These are phyloP conservation scores for Planiliza haematocheilus DNA, from an alignment of 2,113 vertebrate species.

Conservation along the genomic window DNA sequence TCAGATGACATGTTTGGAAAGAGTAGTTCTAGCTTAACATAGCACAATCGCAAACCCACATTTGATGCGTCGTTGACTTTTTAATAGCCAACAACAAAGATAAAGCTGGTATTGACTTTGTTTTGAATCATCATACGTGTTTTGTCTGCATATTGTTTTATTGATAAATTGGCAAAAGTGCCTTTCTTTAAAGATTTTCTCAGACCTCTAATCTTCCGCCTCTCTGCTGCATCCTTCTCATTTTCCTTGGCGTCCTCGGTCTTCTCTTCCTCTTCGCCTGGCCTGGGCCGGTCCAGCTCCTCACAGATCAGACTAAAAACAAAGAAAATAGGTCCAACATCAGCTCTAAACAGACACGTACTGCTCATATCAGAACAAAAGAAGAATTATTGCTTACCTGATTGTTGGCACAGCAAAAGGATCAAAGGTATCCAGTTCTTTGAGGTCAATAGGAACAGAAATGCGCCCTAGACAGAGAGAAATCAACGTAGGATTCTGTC, in stretches of 20 bases:
- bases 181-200: no score
- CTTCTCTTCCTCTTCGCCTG: constrained; percentile 75
- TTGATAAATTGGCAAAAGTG: no score
- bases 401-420: constrained; percentile 95
- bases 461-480: constrained; percentile 84
- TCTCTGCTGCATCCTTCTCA: constrained; percentile 76
- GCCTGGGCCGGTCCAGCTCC: constrained; percentile 85
- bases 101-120: no score
- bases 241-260: constrained; percentile 76
- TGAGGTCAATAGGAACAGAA: constrained; percentile 93
- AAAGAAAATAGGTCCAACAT: background rate
- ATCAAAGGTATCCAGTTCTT: constrained; percentile 90
- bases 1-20: no score
- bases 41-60: no score
- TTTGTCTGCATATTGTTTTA: no score
- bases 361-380: background rate
- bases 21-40: no score
- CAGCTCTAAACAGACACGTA: background rate
- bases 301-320: constrained; percentile 86
- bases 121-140: no score
- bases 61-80: no score
- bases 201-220: constrained; percentile 83
- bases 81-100: no score
- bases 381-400: constrained; percentile 74
- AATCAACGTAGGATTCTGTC: background rate